Evolutionary conservation across 2,797 vertebrate species (phyloP), one percentile per base, ranked within the genome.

Genomic region (Falco columbarius): DNA sequence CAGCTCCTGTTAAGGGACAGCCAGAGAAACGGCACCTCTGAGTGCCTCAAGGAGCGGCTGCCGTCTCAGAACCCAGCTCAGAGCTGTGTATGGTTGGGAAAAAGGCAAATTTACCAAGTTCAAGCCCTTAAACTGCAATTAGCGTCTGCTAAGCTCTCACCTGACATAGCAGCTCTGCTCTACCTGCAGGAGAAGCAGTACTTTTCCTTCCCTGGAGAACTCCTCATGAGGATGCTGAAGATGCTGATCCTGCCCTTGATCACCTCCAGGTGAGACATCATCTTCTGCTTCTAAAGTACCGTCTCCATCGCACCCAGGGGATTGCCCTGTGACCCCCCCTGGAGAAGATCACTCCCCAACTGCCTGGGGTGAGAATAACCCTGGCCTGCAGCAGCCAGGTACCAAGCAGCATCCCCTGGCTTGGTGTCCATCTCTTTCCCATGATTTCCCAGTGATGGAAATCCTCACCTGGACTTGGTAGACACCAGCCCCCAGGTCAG

Each of bases 141-240:
- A 26, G 74, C 1, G 1, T 14, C 32, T 40, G 11, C 34, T 54
- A 26, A 40, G 79, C 74, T 63, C 65, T 38, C 38, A 32, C 16
- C 68, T 76, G 63, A 73, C n/a, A 26, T 24, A 27, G 8, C 0
- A 4, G 4, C 30, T 95, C 68, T 92, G 71, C 40, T 93, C 40
- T 62, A 6, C 61, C 24, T 71, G 8, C 97, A 99, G 99, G 99
- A 99, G 87, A 99, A 99, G 95, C 98, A 99, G 76, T 99, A 99
- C 82, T 99, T 99, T 89, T 98, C 98, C 42, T 99, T 99, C 89
- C 99, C 99, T 10, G 99, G 99, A 92, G 99, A 99, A 72, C 98
- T 99, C 51, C 98, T 99, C 79, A 99, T 99, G 99, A 98, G 99
- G 96, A 99, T 99, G 99, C 54, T 99, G 81, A 99, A 99, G 97